Evolutionary conservation across 2,888 invertebrate genomes (phyloP).

Genomic region (Ferdinandea cuprea): DNA sequence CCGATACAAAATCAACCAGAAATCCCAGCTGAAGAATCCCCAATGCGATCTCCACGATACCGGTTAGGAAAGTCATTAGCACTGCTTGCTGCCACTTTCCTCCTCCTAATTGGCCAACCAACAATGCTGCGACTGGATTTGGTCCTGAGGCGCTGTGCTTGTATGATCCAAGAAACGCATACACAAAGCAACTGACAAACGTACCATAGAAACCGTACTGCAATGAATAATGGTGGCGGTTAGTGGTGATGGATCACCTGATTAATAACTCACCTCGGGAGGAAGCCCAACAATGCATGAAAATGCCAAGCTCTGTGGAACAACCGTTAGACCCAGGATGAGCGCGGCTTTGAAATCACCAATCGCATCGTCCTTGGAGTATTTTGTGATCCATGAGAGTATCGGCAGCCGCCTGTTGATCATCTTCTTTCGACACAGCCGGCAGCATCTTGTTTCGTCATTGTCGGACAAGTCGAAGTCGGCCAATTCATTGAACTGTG

Average conservation of each 20-base stretch:
- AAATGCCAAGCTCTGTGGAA: neutral
- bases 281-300: neutral
- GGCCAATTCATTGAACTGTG: neutral
- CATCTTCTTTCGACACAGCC: neutral
- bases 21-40: conserved; percentile 92
- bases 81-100: conserved; percentile 87
- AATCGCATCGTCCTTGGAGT: neutral
- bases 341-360: neutral
- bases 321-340: neutral
- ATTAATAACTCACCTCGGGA: neutral
- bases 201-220: neutral
- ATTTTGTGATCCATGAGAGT: neutral
- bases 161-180: conserved; percentile 94
- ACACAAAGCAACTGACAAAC: conserved; percentile 83
- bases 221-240: neutral
- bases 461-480: neutral
- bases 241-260: neutral
- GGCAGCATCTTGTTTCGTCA: neutral
- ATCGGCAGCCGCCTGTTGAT: neutral
- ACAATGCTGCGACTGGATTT: conserved; percentile 94
- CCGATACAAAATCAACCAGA: conserved; percentile 94
- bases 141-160: conserved; percentile 97
- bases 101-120: conserved; percentile 91
- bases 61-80: conserved; percentile 89
- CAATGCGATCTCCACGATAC: conserved; percentile 90